Evolutionary conservation across 2,113 vertebrate species (phyloP).

Genomic region (Dendrocopos noguchii): DNA sequence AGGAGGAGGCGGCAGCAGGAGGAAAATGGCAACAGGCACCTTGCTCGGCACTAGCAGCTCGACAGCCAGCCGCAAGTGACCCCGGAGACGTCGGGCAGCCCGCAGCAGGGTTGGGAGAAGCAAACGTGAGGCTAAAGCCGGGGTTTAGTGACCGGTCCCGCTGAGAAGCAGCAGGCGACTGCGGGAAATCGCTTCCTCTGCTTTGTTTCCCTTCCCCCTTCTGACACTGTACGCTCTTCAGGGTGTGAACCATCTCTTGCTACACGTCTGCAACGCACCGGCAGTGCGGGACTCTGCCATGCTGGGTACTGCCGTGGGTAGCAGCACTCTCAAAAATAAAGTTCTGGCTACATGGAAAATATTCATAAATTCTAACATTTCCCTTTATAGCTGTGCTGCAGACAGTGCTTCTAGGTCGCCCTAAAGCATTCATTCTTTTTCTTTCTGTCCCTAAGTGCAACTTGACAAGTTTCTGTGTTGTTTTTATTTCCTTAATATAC

Average conservation of each 20-base stretch:
- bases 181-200: not conserved
- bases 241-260: not conserved
- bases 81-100: not conserved
- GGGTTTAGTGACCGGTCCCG: not conserved
- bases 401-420: accelerated
- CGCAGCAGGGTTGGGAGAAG: not conserved
- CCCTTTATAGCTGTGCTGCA: conserved; percentile 9
- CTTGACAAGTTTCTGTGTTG: not conserved
- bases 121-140: accelerated
- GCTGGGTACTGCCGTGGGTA: accelerated
- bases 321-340: not conserved
- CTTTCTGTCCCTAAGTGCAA: not conserved
- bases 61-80: not conserved
- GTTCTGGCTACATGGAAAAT: not conserved
- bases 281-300: accelerated
- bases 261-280: not conserved
- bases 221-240: accelerated
- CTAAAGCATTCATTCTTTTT: not conserved
- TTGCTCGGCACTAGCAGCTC: accelerated
- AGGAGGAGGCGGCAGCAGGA: not conserved
- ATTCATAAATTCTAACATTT: not conserved
- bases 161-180: not conserved
- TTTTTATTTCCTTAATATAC: not conserved
- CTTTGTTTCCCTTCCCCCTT: not conserved
- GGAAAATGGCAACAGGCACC: not conserved